Evolutionary conservation across 1,140 invertebrate genomes (phyloP), one percentile per base, ranked within the genome.

Genomic region (Dreissena polymorpha): DNA sequence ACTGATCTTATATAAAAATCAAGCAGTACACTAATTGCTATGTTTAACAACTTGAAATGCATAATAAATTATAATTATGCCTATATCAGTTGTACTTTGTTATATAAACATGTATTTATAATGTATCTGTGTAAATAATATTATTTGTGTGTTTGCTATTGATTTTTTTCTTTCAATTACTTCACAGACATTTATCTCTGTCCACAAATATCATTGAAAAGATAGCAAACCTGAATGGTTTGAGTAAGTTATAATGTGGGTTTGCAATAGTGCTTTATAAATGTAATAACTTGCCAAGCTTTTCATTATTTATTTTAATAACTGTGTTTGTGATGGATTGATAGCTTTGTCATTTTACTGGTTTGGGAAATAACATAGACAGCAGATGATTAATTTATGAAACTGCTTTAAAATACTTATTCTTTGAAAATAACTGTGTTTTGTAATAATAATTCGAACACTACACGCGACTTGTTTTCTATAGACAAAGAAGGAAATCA

Each of bases 121-220:
- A 39, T 39, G 2, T 39, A 5, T 39, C 39, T 39, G 39, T 39
- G 39, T 39, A 5, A 39, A 39, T 5, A 39, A 39, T 39, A 39
- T 39, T 39, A 39, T 5, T 39, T 39, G 39, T 39, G 39, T 39
- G 39, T 39, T 39, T 39, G 39, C 39, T 39, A 39, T 39, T 39
- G 39, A 39, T 39, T 39, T 39, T 39, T 39, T 39, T 39, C 39
- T 39, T 8, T 39, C 39, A 39, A 39, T 60, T 60, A 18, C 57
- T 70, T 57, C 60, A 14, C 85, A 91, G 90, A 69, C 88, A 88
- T 70, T 83, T 91, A 21, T 82, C 82, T 92, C 91, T 99, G 12
- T 98, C 97, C 0, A 98, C 97, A 39, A 98, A 99, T 88, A 95
- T 96, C 95, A 98, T 99, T 85, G 97, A 98, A 91, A 97, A 98